Evolutionary conservation across 2,797 vertebrate species (phyloP).

Genomic region (Synaphobranchus kaupii): DNA sequence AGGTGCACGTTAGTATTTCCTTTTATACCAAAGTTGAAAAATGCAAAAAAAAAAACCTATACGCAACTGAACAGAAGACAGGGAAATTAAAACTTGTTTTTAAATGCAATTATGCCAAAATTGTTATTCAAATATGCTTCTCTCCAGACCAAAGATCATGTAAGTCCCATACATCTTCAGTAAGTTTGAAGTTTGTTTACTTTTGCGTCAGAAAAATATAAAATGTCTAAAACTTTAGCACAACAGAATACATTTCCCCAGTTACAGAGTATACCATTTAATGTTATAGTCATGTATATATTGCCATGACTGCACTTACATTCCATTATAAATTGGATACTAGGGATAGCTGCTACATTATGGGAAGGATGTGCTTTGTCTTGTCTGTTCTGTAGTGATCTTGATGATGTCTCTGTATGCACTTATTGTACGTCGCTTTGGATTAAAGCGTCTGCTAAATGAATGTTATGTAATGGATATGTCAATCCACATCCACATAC

Average conservation of each 20-base stretch:
- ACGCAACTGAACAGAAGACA: too few relatives aligned
- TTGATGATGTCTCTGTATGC: too few relatives aligned
- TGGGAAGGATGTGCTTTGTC: too few relatives aligned
- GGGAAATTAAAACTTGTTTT: not conserved
- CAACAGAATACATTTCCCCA: constrained; percentile 21
- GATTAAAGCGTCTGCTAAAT: too few relatives aligned
- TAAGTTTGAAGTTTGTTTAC: not conserved
- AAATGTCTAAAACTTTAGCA: too few relatives aligned
- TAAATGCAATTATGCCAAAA: not conserved
- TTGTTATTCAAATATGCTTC: not conserved
- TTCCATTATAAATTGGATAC: constrained; percentile 12
- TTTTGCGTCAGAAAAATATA: not conserved
- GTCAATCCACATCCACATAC: constrained; percentile 56
- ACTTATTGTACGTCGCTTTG: too few relatives aligned
- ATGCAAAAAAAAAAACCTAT: too few relatives aligned
- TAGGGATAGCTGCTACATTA: too few relatives aligned
- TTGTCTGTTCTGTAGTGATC: too few relatives aligned
- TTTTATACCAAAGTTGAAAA: too few relatives aligned
- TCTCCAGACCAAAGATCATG: not conserved
- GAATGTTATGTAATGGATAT: too few relatives aligned
- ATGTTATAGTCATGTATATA: constrained; percentile 19
- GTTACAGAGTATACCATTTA: constrained; percentile 48
- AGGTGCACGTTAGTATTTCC: not conserved
- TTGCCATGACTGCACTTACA: not conserved
- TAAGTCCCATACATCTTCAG: not conserved